Evolutionary conservation across 2,797 vertebrate species (phyloP).

Genomic region (Notoglanidium macrostoma): DNA sequence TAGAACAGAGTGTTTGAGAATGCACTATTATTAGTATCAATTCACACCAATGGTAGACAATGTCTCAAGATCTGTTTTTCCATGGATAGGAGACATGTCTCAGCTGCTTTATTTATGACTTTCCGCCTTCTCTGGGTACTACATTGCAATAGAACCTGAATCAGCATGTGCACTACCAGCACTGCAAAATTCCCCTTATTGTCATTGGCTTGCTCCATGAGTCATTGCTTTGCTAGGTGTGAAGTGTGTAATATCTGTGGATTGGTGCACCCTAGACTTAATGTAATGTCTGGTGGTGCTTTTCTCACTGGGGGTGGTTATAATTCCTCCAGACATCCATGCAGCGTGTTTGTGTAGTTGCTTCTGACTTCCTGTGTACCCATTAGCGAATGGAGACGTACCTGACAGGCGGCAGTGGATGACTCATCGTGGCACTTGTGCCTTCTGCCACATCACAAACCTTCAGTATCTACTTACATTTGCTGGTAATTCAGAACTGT

Average conservation of each 20-base stretch:
- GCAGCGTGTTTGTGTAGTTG: constrained; percentile 31
- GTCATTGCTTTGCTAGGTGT: constrained; percentile 44
- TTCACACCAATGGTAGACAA: neutral
- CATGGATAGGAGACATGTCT: neutral
- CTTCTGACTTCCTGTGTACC: constrained; percentile 23
- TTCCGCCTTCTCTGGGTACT: constrained; percentile 16
- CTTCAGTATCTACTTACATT: neutral
- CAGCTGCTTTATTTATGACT: constrained; percentile 8
- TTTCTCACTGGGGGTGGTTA: constrained; percentile 61
- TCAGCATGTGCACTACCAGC: constrained; percentile 58
- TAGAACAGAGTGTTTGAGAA: neutral
- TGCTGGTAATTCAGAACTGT: neutral
- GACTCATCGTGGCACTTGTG: constrained; percentile 37
- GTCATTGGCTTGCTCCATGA: constrained; percentile 55
- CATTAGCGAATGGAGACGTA: constrained; percentile 64
- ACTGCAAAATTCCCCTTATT: constrained; percentile 32
- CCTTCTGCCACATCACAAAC: constrained; percentile 40
- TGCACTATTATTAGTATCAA: constrained; percentile 7
- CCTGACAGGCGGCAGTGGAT: constrained; percentile 34
- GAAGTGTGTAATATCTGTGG: constrained; percentile 25
- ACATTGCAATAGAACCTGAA: constrained; percentile 48
- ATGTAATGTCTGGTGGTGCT: constrained; percentile 44
- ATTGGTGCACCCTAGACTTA: neutral
- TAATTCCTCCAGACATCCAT: constrained; percentile 53
- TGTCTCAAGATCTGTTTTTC: constrained; percentile 16